Evolutionary conservation across 2,888 invertebrate species (phyloP).

Genomic region (Drosophila falleni): DNA sequence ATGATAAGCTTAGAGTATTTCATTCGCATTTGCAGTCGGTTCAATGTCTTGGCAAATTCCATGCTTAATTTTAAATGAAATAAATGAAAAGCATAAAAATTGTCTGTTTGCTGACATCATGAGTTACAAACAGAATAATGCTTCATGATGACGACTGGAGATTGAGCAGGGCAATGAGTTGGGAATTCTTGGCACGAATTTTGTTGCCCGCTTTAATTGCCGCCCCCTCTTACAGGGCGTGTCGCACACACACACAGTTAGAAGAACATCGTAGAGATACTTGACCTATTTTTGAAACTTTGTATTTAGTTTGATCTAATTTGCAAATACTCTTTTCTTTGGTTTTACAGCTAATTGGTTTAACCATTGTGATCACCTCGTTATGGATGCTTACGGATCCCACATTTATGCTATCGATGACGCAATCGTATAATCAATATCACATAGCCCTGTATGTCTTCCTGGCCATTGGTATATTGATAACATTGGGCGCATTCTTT

Average conservation of each 20-base stretch:
- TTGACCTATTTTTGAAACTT: conserved; percentile 36
- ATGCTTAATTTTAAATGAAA: conserved; percentile 28
- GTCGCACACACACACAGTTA: conserved; percentile 4
- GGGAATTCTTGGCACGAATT: conserved; percentile 43
- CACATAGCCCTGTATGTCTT: conserved; percentile 91
- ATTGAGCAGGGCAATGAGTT: conserved; percentile 9
- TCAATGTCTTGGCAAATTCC: conserved; percentile 43
- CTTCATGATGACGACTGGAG: conserved; percentile 35
- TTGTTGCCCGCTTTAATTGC: conserved; percentile 60
- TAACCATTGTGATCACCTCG: conserved; percentile 89
- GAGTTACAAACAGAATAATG: conserved; percentile 35
- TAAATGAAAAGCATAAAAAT: conserved; percentile 30
- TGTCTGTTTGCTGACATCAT: conserved; percentile 68
- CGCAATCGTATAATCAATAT: conserved; percentile 85
- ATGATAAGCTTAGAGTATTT: conserved; percentile 30
- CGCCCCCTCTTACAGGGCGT: conserved; percentile 41
- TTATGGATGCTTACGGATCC: conserved; percentile 93
- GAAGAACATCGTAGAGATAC: conserved; percentile 2
- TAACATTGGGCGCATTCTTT: conserved; percentile 91
- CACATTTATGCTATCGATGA: conserved; percentile 90
- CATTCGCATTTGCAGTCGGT: conserved; percentile 12
- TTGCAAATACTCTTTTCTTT: not conserved
- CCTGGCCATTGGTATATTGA: conserved; percentile 89
- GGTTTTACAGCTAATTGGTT: conserved; percentile 88
- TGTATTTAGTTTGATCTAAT: conserved; percentile 1